A percentile compares a stretch with the other conserved stretches of the same genome.
Conservation (phyloP, 2,888 invertebrate species). For the Ceratothoa steindachneri region DNA sequence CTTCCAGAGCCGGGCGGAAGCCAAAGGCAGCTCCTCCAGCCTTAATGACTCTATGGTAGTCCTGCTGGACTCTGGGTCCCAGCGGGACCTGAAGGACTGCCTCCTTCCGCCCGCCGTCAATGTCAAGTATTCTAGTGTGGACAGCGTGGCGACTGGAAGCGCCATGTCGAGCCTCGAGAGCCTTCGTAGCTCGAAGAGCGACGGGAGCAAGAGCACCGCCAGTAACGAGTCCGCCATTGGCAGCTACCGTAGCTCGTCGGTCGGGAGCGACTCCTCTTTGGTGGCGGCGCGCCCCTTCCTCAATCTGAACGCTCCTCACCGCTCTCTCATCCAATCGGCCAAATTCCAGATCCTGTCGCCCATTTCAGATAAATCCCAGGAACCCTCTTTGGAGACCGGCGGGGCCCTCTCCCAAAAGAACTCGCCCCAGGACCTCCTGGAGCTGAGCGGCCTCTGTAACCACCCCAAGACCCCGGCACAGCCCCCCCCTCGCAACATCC, state of each 20-base stretch:
- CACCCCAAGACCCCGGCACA: slow-evolving; percentile 49
- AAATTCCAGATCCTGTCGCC: slow-evolving; percentile 82
- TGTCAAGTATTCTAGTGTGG: slow-evolving; percentile 41
- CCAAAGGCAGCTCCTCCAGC: slow-evolving; percentile 27
- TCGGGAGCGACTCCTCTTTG: slow-evolving; percentile 43
- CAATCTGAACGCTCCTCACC: slow-evolving; percentile 40
- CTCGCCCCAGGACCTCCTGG: slow-evolving; percentile 58
- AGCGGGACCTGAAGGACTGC: slow-evolving; percentile 27
- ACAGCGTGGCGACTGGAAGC: slow-evolving; percentile 42
- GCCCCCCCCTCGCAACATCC: slow-evolving; percentile 22
- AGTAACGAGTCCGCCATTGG: slow-evolving; percentile 28
- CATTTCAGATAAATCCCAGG: slow-evolving; percentile 83
- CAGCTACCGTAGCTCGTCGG: slow-evolving; percentile 37
- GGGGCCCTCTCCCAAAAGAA: slow-evolving; percentile 74
- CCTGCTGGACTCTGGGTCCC: slow-evolving; percentile 36
- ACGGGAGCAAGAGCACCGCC: slow-evolving; percentile 68
- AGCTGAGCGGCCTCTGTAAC: slow-evolving; percentile 52
- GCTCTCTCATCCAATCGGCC: slow-evolving; percentile 57
- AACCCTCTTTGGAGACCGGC: slow-evolving; percentile 75
- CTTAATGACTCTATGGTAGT: slow-evolving; percentile 46
- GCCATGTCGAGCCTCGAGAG: slow-evolving; percentile 69
- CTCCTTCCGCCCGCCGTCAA: slow-evolving; percentile 26
- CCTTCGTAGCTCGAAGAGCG: slow-evolving; percentile 77
- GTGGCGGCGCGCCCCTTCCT: slow-evolving; percentile 37
- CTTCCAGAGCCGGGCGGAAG: slow-evolving; percentile 14